These are phyloP conservation scores for Eremobia ochroleuca DNA, from an alignment of 2,888 invertebrate genomes.

Conservation along the genomic window DNA sequence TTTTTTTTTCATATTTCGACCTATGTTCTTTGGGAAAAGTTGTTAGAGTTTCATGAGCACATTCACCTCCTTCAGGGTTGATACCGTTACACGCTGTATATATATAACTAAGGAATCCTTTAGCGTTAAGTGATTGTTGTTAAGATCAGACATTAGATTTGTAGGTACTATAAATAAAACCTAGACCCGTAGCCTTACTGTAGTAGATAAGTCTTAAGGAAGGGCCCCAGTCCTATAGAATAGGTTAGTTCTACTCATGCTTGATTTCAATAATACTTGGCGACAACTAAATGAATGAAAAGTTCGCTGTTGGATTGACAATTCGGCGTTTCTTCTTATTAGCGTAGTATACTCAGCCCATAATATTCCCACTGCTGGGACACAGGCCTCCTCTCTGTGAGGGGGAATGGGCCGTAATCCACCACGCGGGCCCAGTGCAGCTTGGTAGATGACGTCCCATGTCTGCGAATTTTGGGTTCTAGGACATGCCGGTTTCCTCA, in stretches of 20 bases:
- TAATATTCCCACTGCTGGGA: background rate
- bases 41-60: no score
- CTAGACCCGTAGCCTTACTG: constrained; percentile 66
- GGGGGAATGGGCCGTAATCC: background rate
- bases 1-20: no score
- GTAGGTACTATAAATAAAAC: constrained; percentile 39
- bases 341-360: background rate
- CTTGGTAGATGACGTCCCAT: background rate
- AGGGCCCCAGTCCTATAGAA: constrained; percentile 45
- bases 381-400: background rate
- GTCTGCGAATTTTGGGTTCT: background rate
- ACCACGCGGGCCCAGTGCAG: background rate
- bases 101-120: constrained; percentile 1
- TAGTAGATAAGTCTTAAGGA: constrained; percentile 43
- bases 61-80: no score
- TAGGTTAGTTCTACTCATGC: constrained; percentile 9
- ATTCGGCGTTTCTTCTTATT: background rate
- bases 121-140: constrained; percentile 18
- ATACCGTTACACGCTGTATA: no score
- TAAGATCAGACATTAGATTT: constrained; percentile 19
- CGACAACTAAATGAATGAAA: background rate
- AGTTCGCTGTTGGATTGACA: background rate
- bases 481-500: background rate
- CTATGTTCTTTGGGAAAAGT: no score
- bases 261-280: background rate